phyloP scores from a whole-genome alignment of 2,888 invertebrate species.

The Drosophila picticornis region DNA sequence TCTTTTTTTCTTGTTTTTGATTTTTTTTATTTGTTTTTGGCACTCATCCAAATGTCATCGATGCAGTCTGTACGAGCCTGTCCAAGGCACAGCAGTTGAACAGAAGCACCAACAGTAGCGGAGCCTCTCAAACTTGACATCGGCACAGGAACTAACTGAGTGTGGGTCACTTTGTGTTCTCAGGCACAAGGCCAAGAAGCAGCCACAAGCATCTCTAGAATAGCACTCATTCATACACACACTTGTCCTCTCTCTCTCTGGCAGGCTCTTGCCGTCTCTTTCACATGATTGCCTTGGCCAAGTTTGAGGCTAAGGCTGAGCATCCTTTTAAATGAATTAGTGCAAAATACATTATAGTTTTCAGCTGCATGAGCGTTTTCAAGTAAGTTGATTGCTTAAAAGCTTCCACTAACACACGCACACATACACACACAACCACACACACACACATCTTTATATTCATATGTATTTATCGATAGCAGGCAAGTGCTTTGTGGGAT shows the following conservation, averaged over 20 bases:
- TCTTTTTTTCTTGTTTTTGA: conserved; percentile 10
- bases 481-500: conserved; percentile 38
- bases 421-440: not conserved
- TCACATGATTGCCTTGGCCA: conserved; percentile 54
- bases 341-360: conserved; percentile 67
- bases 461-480: conserved; percentile 37
- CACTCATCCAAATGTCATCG: conserved; percentile 67
- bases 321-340: conserved; percentile 74
- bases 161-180: conserved; percentile 27
- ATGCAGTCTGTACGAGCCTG: conserved; percentile 43
- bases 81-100: conserved; percentile 34
- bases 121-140: conserved; percentile 74
- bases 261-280: conserved; percentile 25
- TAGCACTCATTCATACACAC: conserved; percentile 13
- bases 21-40: conserved; percentile 43
- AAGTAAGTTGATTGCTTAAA: conserved; percentile 59
- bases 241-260: conserved; percentile 24
- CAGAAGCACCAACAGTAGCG: conserved; percentile 29
- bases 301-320: conserved; percentile 68
- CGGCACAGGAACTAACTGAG: conserved; percentile 37
- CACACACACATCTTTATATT: not conserved
- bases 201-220: conserved; percentile 40
- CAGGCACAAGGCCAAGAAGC: conserved; percentile 64
- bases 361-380: conserved; percentile 52
- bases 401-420: conserved; percentile 38